Conservation (phyloP, 2,888 invertebrate genomes). For the Cryptosula pallasiana region DNA sequence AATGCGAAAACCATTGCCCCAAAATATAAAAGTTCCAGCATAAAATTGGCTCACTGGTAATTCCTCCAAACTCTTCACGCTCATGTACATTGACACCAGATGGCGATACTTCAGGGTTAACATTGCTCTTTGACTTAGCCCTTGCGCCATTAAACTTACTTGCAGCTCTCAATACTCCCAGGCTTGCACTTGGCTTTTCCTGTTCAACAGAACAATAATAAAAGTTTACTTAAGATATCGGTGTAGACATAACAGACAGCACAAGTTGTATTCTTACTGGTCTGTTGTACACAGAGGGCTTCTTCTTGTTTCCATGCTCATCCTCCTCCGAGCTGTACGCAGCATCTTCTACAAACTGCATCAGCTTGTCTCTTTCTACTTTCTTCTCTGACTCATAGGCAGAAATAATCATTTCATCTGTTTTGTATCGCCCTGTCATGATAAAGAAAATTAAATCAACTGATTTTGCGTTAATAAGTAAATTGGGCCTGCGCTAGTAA, state of each 20-base stretch:
- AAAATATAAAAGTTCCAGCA: too few relatives aligned
- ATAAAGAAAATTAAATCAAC: too few relatives aligned
- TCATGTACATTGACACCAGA: background rate
- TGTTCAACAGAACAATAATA: background rate
- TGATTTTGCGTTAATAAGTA: too few relatives aligned
- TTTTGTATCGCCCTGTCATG: background rate
- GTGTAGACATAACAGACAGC: too few relatives aligned
- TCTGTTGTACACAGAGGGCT: background rate
- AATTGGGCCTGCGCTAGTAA: too few relatives aligned
- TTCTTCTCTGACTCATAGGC: slow-evolving; percentile 48
- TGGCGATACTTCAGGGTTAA: background rate
- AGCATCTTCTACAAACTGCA: slow-evolving; percentile 85
- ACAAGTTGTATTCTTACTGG: background rate
- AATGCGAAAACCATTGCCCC: too few relatives aligned
- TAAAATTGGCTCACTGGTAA: too few relatives aligned
- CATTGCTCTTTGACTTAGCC: background rate
- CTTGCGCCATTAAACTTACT: background rate
- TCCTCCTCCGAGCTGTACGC: slow-evolving; percentile 62
- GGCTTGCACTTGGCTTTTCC: background rate
- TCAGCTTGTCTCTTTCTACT: slow-evolving; percentile 93
- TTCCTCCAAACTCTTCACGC: too few relatives aligned
- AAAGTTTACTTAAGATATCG: background rate
- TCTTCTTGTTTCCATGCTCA: too few relatives aligned
- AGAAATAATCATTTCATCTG: slow-evolving; percentile 6
- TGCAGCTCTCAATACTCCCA: background rate